Base-by-base conservation (phyloP, 1,140 invertebrate species). In the Caenorhabditis tropicalis region DNA sequence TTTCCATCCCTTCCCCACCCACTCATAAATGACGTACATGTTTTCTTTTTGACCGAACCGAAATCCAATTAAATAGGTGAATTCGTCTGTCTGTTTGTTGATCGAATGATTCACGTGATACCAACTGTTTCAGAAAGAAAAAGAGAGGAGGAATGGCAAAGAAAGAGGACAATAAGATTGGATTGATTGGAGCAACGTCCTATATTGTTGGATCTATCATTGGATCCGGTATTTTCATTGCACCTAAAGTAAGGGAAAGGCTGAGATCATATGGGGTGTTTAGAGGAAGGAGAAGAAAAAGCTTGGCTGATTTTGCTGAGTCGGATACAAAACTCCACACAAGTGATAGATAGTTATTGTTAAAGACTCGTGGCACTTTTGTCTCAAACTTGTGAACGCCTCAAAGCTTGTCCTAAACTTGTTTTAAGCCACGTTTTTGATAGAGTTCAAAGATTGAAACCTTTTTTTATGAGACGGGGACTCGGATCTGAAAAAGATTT, bases 131-230 rank as follows among this genome's bases (percentile, higher is more conserved):
- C 53, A 56, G 36, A 36, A 0, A 43, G 29, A 16, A 43, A 36
- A 79, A 15, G 19, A 79, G 21, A 36, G 16, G 9, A 16, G 15
- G 21, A 39, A 83, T 83, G 82, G 60, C 27, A 10, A 48, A 58
- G 24, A 70, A 83, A 36, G 82, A 83, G 49, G 36, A 31, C 2
- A 83, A 83, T n/a, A 65, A 65, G 31, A 70, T 83, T 39, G 82
- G 82, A 2, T 33, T 83, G 19, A 48, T 83, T 19, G 56, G 43
- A 31, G 82, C 82, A 24, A 83, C 60, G 15, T 16, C 58, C 4
- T 83, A 83, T 27, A 83, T 83, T 74, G 49, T 74, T 21, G 82
- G 60, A 24, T 58, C 56, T 12, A 83, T 83, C 53, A 83, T 83
- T 51, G 82, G 82, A 33, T 43, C 24, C 33, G 82, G 82, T 21